Percentiles rank a stretch among this genome's conserved stretches.
phyloP scores from a whole-genome alignment of 2,113 vertebrate species.

The Caranx ignobilis region DNA sequence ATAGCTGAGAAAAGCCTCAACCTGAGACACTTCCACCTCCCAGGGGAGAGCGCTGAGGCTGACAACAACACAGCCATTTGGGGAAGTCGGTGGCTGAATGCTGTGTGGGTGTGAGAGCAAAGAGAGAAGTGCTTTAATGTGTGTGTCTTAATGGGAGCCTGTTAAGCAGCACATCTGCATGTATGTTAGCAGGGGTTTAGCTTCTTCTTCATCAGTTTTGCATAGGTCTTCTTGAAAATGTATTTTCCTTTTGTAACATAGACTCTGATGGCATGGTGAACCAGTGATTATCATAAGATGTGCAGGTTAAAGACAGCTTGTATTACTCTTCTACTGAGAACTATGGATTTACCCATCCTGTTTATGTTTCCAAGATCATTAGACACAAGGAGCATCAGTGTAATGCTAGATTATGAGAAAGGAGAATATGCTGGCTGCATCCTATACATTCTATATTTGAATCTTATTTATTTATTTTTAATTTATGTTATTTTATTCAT shows the following conservation, averaged over 20 bases:
- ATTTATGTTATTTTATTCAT: too few species aligned
- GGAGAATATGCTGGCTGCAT: neutral
- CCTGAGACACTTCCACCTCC: slow-evolving; percentile 49
- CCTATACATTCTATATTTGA: neutral
- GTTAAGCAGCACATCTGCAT: slow-evolving; percentile 38
- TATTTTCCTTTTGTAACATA: neutral
- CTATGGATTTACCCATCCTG: neutral
- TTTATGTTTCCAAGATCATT: neutral
- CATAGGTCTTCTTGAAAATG: slow-evolving; percentile 6
- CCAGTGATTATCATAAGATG: slow-evolving; percentile 10
- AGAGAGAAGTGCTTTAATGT: slow-evolving; percentile 30
- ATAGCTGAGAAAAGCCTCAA: slow-evolving; percentile 37
- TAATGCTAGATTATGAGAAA: neutral
- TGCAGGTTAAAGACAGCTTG: neutral
- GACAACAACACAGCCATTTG: slow-evolving; percentile 62
- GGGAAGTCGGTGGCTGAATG: slow-evolving; percentile 44
- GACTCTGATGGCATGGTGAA: neutral
- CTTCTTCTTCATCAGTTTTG: slow-evolving; percentile 1
- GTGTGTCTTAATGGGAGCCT: slow-evolving; percentile 55
- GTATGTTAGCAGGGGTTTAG: neutral
- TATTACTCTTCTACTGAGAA: slow-evolving; percentile 6
- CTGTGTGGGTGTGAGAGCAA: slow-evolving; percentile 33
- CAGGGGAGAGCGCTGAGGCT: slow-evolving; percentile 54
- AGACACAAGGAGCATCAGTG: neutral
- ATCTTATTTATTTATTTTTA: too few species aligned